A percentile compares a stretch with the other conserved stretches of the same genome.
phyloP scores from a whole-genome alignment of 2,797 vertebrate genomes.

The Chloroceryle amazona region DNA sequence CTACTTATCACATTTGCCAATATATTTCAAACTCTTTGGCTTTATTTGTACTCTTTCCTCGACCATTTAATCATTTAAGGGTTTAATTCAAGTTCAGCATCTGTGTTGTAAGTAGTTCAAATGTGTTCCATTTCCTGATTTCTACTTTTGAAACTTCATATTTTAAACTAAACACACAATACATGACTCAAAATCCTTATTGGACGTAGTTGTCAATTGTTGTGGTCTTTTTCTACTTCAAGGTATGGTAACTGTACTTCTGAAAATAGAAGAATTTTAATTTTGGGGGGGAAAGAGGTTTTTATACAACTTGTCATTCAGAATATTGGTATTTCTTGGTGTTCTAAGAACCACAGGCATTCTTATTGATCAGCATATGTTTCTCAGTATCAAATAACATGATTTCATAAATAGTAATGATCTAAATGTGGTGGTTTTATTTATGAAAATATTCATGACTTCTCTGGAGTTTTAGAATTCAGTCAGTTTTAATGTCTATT shows the following conservation, averaged over 20 bases:
- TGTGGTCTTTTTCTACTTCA: not conserved
- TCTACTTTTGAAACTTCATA: not conserved
- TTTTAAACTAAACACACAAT: not conserved
- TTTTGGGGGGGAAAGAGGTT: not conserved
- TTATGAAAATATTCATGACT: conserved; percentile 61
- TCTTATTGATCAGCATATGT: conserved; percentile 47
- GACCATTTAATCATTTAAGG: not conserved
- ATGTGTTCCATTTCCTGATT: not conserved
- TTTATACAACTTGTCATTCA: not conserved
- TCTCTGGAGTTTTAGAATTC: conserved; percentile 29
- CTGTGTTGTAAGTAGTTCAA: not conserved
- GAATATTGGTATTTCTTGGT: not conserved
- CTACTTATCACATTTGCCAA: not conserved
- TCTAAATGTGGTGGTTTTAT: not conserved
- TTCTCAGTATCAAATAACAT: conserved; percentile 2
- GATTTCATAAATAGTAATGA: conserved; percentile 57
- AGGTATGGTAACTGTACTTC: not conserved
- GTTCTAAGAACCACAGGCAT: not conserved
- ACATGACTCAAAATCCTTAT: not conserved
- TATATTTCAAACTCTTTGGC: not conserved
- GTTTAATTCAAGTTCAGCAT: not conserved
- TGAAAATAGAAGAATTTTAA: not conserved
- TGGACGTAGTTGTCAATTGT: not conserved
- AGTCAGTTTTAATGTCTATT: conserved; percentile 20
- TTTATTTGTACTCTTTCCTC: not conserved